Evolutionary conservation across 2,113 vertebrate species (phyloP).

Genomic region (Oceanites oceanicus): DNA sequence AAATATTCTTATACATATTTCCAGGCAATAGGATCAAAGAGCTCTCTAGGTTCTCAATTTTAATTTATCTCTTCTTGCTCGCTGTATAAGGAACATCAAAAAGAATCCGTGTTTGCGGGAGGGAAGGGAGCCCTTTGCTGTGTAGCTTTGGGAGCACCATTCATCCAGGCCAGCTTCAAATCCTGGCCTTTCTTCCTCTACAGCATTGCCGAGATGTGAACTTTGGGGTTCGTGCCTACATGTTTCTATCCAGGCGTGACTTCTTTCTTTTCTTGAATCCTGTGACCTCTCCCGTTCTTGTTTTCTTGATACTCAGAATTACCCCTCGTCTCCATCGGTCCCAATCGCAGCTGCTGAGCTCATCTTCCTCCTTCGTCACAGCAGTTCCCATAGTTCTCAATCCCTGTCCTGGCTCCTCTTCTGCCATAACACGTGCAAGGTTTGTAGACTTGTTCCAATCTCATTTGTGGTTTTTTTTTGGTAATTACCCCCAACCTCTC

Average conservation of each 20-base stretch:
- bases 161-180: background rate
- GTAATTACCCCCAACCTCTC: background rate
- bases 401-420: background rate
- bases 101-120: background rate
- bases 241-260: background rate
- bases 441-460: background rate
- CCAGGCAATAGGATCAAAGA: conserved; percentile 65
- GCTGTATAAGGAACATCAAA: conserved; percentile 46
- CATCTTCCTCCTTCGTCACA: background rate
- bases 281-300: background rate
- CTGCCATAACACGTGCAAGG: rapidly evolving
- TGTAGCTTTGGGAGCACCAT: background rate
- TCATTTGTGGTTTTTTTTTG: background rate
- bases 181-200: background rate
- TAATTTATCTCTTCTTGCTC: conserved; percentile 64
- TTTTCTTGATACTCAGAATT: background rate
- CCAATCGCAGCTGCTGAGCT: background rate
- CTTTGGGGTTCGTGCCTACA: rapidly evolving
- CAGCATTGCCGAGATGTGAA: background rate
- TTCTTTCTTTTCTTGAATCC: background rate
- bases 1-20: conserved; percentile 64
- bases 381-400: background rate
- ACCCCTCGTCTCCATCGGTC: rapidly evolving
- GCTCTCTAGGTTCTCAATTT: conserved; percentile 43
- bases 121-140: conserved; percentile 25